Evolutionary conservation across 2,888 invertebrate genomes (phyloP).

Genomic region (Ophonus ardosiacus): DNA sequence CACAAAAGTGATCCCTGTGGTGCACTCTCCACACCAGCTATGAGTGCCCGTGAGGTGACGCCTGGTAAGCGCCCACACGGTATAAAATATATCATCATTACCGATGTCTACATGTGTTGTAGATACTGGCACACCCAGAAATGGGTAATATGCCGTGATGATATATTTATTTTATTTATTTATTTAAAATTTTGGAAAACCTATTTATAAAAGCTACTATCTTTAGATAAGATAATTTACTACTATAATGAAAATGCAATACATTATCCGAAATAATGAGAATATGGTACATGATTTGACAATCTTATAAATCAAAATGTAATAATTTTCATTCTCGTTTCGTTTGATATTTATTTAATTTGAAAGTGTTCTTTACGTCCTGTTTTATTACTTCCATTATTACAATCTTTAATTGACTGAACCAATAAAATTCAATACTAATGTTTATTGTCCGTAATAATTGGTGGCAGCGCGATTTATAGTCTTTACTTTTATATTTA

Average conservation of each 20-base stretch:
- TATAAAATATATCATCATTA: too few species aligned
- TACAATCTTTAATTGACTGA: background rate
- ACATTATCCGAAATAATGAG: background rate
- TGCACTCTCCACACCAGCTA: too few species aligned
- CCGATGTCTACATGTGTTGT: too few species aligned
- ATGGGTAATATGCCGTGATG: too few species aligned
- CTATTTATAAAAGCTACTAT: too few species aligned
- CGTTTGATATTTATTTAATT: background rate
- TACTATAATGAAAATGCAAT: background rate
- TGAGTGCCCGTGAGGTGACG: too few species aligned
- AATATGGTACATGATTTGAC: background rate
- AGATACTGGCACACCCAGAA: too few species aligned
- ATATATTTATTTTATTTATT: too few species aligned
- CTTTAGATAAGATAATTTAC: background rate
- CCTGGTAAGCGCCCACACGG: too few species aligned
- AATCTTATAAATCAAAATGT: background rate
- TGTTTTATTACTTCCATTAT: constrained; percentile 8
- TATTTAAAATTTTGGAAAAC: too few species aligned
- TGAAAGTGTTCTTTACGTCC: background rate
- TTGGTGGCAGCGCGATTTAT: constrained; percentile 2
- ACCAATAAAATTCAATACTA: background rate
- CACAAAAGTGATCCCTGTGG: too few species aligned
- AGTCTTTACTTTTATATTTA: background rate
- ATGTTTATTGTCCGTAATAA: background rate
- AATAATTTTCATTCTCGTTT: background rate